These are phyloP conservation scores for Alaudala cheleensis DNA, from an alignment of 2,113 vertebrate species.

Conservation along the genomic window DNA sequence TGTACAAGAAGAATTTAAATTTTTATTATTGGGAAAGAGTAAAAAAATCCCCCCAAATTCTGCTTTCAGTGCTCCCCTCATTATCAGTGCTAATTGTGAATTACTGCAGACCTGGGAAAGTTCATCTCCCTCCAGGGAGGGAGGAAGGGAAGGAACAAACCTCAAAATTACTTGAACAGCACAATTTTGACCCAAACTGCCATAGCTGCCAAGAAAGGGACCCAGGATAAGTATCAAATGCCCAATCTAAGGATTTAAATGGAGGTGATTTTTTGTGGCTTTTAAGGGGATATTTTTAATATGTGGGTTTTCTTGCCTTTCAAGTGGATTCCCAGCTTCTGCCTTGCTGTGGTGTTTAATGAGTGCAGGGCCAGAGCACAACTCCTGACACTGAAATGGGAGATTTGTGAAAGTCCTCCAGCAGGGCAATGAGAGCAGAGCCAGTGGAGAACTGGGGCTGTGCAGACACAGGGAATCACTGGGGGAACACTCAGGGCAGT, in stretches of 20 bases:
- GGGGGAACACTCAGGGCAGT: accelerated
- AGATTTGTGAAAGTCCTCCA: not conserved
- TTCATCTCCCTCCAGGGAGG: not conserved
- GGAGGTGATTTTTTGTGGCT: not conserved
- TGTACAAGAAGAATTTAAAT: not conserved
- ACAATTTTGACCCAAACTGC: not conserved
- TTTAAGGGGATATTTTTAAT: not conserved
- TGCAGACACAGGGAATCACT: accelerated
- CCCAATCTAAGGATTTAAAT: not conserved
- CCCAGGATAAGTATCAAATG: not conserved
- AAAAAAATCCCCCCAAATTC: not conserved
- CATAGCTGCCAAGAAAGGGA: not conserved
- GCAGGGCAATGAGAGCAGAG: not conserved
- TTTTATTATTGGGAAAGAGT: not conserved
- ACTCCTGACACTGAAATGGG: not conserved
- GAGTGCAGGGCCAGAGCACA: not conserved
- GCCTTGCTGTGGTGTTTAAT: not conserved
- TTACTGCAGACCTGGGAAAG: slow-evolving; percentile 7
- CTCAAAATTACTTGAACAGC: not conserved
- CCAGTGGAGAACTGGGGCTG: not conserved
- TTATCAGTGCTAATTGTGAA: slow-evolving; percentile 54
- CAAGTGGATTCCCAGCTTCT: not conserved
- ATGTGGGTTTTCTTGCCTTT: not conserved
- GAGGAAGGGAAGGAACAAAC: not conserved
- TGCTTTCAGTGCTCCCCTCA: slow-evolving; percentile 33